A percentile compares a stretch with the other conserved stretches of the same genome.
Evolutionary conservation across 2,113 vertebrate species (phyloP).

Genomic region (Proteles cristata): DNA sequence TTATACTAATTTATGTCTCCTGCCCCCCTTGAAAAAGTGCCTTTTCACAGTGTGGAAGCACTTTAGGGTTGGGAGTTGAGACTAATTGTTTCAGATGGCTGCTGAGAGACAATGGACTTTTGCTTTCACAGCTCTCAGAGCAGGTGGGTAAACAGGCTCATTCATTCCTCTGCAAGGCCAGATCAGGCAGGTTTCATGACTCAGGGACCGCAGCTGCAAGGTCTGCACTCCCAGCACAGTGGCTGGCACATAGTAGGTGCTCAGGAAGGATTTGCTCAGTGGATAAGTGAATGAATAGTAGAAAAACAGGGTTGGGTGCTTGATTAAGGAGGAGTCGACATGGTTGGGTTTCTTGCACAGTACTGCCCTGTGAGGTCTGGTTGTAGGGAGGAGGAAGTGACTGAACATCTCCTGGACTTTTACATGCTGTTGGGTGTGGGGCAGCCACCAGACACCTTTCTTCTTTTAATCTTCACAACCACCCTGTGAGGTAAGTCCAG

Average conservation of each 20-base stretch:
- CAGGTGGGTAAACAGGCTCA: slow-evolving; percentile 25
- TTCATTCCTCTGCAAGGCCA: neutral
- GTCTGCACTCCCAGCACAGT: neutral
- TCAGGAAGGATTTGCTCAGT: neutral
- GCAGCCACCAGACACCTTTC: neutral
- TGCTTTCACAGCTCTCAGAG: slow-evolving; percentile 46
- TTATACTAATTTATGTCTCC: slow-evolving; percentile 75
- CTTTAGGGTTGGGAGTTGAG: slow-evolving; percentile 55
- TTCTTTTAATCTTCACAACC: neutral
- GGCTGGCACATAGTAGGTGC: neutral
- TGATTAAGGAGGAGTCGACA: neutral
- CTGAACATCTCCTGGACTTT: neutral
- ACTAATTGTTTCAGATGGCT: slow-evolving; percentile 69
- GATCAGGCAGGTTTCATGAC: neutral
- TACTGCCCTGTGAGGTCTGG: neutral
- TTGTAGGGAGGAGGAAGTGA: neutral
- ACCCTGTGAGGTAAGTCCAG: neutral
- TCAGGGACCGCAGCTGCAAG: neutral
- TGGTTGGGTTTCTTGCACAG: neutral
- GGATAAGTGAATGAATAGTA: neutral
- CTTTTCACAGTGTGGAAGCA: slow-evolving; percentile 67
- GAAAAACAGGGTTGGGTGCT: neutral
- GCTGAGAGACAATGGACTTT: slow-evolving; percentile 58
- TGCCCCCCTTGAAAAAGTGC: slow-evolving; percentile 47
- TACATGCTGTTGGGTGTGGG: neutral